Evolutionary conservation across 2,888 invertebrate species (phyloP), one percentile per base, ranked within the genome.

Genomic region (Noctua pronuba): DNA sequence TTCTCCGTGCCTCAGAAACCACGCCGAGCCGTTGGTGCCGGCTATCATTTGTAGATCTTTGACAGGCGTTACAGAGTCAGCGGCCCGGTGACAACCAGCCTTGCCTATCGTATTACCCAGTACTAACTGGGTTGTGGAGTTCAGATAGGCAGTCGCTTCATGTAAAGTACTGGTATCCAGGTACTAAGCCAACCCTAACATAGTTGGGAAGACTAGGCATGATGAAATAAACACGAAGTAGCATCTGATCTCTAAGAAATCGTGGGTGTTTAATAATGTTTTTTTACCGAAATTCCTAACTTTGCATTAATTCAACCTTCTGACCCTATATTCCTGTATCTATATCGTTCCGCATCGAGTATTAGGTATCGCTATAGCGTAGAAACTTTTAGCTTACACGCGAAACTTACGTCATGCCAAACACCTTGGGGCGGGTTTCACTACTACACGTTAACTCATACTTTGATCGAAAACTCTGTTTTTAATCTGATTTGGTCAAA

Each of bases 311-410:
- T 3, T 66, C 1, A 7, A 60, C 79, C 80, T 80, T 80, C 70
- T 80, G 65, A 28, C 1, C 1, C 1, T 10, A 21, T 35, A 16
- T 10, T 62, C 18, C 7, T 21, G 16, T 10, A 41, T 83, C 18
- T 62, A 16, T 46, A 77, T 31, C 16, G 35, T 49, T 78, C 46
- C 64, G 76, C 35, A 65, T 49, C 13, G 7, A n/a, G 49, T 71
- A 68, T 71, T 82, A 77, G 58, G 21, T 72, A 72, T 73, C 46
- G 76, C 46, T 79, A 80, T 76, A 77, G 74, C 80, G 74, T 41
- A 55, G 80, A 87, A 88, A 88, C 84, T 87, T 88, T 84, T 80
- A 83, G 87, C 88, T 77, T 73, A 74, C 82, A 87, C 83, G 83
- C 81, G 79, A 81, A 83, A 82, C 84, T 88, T 86, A 69, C 87